A percentile compares a stretch with the other conserved stretches of the same genome.
Evolutionary conservation across 2,888 invertebrate species (phyloP).

Genomic region (Hypselothyrea guttata): DNA sequence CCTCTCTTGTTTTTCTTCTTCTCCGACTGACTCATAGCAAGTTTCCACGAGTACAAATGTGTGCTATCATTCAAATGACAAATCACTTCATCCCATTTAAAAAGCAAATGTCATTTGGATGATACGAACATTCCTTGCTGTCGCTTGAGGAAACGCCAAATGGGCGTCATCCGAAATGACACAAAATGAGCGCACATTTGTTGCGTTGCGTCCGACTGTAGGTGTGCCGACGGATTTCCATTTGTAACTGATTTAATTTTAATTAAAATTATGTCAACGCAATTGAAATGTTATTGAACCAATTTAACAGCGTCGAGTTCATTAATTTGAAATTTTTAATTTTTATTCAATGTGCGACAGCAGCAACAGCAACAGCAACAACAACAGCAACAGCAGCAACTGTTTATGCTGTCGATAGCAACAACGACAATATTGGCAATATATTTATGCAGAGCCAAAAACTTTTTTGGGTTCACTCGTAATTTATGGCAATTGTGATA

Average conservation of each 20-base stretch:
- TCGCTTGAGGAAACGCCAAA: no score
- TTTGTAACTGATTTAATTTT: constrained; percentile 56
- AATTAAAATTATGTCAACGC: constrained; percentile 76
- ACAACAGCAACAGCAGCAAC: constrained; percentile 15
- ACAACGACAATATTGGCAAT: constrained; percentile 51
- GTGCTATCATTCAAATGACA: no score
- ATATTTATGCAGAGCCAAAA: constrained; percentile 53
- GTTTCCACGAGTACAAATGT: no score
- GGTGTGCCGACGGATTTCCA: background rate
- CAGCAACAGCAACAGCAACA: constrained; percentile 20
- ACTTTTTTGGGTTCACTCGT: constrained; percentile 25
- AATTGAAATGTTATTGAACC: constrained; percentile 76
- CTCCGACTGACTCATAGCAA: no score
- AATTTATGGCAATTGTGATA: constrained; percentile 64
- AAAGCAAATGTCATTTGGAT: no score
- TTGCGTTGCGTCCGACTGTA: background rate
- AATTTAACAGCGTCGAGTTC: constrained; percentile 61
- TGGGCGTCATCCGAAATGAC: no score
- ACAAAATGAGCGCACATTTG: no score
- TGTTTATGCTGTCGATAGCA: constrained; percentile 13
- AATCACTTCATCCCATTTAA: no score
- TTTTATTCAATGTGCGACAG: constrained; percentile 50
- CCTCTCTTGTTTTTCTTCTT: no score
- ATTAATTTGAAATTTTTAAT: constrained; percentile 76
- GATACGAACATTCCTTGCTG: no score